These are phyloP conservation scores for Psilopogon haemacephalus DNA, from an alignment of 2,113 vertebrate species.

Conservation along the genomic window DNA sequence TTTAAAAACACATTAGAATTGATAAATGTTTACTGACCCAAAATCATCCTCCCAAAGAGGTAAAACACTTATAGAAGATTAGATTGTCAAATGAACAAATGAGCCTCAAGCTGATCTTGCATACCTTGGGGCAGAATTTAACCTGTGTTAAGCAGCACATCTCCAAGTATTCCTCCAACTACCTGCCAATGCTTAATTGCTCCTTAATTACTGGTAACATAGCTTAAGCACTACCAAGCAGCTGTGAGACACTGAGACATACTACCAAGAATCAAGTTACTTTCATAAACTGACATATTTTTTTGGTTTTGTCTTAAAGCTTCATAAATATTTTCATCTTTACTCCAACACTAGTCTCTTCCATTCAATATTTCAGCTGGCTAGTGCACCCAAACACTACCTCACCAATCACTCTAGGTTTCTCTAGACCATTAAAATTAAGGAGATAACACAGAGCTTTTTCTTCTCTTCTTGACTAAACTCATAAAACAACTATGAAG, in stretches of 20 bases:
- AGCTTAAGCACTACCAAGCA: neutral
- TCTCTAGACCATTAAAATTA: neutral
- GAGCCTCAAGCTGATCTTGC: neutral
- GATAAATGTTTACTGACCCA: conserved; percentile 36
- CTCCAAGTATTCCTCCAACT: neutral
- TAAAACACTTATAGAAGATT: neutral
- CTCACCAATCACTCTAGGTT: neutral
- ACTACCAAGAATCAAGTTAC: neutral
- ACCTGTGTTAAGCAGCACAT: neutral
- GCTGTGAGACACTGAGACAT: neutral
- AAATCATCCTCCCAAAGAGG: neutral
- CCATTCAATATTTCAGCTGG: neutral
- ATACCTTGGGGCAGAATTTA: neutral
- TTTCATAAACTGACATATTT: neutral
- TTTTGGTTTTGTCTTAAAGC: neutral
- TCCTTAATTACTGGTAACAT: neutral
- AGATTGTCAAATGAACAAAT: neutral
- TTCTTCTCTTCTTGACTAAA: neutral
- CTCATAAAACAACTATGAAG: neutral
- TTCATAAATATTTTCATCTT: neutral
- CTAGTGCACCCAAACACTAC: neutral
- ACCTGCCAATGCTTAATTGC: neutral
- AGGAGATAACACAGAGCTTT: neutral
- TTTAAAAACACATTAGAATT: neutral
- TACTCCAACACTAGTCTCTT: neutral